These are phyloP conservation scores for Brenthis daphne DNA, from an alignment of 2,888 invertebrate genomes.

Conservation along the genomic window DNA sequence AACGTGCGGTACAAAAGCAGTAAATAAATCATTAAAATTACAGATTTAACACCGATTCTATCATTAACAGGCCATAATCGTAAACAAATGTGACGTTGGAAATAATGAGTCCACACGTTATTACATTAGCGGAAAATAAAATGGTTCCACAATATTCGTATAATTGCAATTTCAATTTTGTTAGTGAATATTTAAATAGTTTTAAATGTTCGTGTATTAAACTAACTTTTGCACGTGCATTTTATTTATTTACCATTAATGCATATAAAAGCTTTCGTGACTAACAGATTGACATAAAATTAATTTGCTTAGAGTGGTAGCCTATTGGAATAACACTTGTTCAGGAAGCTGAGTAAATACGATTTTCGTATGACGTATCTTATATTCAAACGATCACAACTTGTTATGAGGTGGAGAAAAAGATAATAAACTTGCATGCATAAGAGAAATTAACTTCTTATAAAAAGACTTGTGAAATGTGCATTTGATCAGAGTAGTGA, in stretches of 20 bases:
- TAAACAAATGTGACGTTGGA: conserved; percentile 22
- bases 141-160: conserved; percentile 9
- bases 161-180: conserved; percentile 6
- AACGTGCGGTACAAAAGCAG: conserved; percentile 7
- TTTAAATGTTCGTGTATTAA: neutral
- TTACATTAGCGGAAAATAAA: conserved; percentile 16
- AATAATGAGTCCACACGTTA: conserved; percentile 15
- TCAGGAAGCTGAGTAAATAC: too few species aligned
- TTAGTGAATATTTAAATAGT: conserved; percentile 13
- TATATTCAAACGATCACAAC: too few species aligned
- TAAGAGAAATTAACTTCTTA: too few species aligned
- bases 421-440: too few species aligned
- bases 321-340: too few species aligned
- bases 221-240: neutral
- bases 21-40: conserved; percentile 27
- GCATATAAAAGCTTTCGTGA: too few species aligned
- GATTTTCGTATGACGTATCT: too few species aligned
- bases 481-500: too few species aligned
- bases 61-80: conserved; percentile 24
- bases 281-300: too few species aligned
- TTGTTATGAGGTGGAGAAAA: too few species aligned
- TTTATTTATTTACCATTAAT: neutral
- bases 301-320: too few species aligned
- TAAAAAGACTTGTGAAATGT: too few species aligned
- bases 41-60: conserved; percentile 18